A percentile compares a stretch with the other conserved stretches of the same genome.
phyloP scores from a whole-genome alignment of 2,113 vertebrate genomes.

The Eolophus roseicapilla region DNA sequence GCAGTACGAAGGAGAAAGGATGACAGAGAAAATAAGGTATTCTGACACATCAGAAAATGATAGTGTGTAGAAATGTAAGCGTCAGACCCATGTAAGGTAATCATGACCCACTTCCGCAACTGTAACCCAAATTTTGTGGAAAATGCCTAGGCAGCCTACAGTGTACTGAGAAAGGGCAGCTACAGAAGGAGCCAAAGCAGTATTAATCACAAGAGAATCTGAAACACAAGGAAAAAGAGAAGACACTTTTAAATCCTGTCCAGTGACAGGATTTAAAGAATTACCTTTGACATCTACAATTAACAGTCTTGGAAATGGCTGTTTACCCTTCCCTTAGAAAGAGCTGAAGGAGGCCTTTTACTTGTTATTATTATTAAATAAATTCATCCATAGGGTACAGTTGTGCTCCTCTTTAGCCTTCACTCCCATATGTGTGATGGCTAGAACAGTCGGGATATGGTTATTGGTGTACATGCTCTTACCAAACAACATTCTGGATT shows the following conservation, averaged over 20 bases:
- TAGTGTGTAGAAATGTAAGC: neutral
- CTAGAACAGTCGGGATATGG: neutral
- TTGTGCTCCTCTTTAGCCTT: neutral
- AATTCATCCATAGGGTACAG: neutral
- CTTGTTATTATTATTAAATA: too few relatives aligned
- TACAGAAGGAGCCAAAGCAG: neutral
- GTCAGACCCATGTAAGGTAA: neutral
- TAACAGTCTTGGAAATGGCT: neutral
- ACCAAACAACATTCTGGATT: neutral
- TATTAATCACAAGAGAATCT: neutral
- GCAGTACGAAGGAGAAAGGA: neutral
- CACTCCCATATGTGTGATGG: neutral
- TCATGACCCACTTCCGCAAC: neutral
- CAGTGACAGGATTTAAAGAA: neutral
- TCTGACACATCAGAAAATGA: neutral
- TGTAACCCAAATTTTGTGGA: neutral
- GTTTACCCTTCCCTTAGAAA: neutral
- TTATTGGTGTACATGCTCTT: neutral
- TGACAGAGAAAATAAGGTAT: neutral
- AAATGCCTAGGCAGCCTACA: neutral
- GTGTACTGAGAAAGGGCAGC: neutral
- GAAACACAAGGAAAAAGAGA: neutral
- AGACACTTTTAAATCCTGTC: neutral
- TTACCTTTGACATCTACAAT: neutral
- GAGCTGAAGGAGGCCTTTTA: neutral